A percentile compares a stretch with the other conserved stretches of the same genome.
phyloP scores from a whole-genome alignment of 2,113 vertebrate species.

The Entomyzon cyanotis region DNA sequence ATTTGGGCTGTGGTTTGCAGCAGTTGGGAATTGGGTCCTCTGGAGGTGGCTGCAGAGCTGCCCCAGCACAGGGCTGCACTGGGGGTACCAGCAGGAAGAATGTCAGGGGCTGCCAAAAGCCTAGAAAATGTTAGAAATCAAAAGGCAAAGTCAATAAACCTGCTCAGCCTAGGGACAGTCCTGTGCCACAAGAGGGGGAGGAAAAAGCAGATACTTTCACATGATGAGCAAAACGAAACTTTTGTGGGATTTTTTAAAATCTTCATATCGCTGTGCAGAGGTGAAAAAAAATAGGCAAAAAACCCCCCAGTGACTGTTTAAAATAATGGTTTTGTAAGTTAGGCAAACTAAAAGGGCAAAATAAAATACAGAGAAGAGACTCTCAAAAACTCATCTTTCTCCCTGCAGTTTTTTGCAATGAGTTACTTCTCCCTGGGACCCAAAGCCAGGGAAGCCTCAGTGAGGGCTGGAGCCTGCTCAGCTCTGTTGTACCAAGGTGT shows the following conservation, averaged over 20 bases:
- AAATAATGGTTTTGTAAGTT: neutral
- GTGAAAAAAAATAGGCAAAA: rapidly evolving
- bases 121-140: neutral
- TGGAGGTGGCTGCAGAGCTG: neutral
- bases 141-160: neutral
- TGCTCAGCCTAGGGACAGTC: neutral
- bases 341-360: neutral
- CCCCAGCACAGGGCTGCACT: neutral
- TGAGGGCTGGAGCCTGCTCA: neutral
- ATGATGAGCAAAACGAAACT: neutral
- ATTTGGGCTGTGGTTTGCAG: neutral
- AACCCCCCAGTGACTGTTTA: neutral
- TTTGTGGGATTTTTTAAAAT: neutral
- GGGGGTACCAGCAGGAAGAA: neutral
- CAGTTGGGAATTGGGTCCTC: rapidly evolving
- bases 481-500: neutral
- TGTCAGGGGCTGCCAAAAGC: neutral
- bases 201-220: neutral
- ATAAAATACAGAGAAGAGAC: neutral
- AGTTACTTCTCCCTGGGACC: neutral
- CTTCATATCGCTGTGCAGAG: neutral
- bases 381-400: neutral
- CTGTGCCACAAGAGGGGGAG: neutral
- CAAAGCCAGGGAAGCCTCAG: neutral
- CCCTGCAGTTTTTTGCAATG: neutral